Evolutionary conservation across 92 coral and sea anemone species (phyloP).

Genomic region (Parazoanthus swiftii): DNA sequence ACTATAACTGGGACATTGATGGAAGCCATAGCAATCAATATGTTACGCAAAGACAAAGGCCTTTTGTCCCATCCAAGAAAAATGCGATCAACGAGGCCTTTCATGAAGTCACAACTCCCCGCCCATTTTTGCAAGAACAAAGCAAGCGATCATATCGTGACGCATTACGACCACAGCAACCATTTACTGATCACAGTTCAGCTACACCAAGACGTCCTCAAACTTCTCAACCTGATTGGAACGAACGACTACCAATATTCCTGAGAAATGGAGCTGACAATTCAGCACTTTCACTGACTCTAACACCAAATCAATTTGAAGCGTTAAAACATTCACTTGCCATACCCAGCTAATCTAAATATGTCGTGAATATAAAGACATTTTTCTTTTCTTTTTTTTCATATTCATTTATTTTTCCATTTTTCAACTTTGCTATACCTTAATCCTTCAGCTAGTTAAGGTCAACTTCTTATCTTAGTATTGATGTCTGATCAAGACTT

Average conservation of each 20-base stretch:
- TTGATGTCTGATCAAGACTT: too few relatives aligned
- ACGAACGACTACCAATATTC: not conserved
- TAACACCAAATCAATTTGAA: not conserved
- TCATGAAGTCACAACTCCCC: not conserved
- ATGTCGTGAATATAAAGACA: not conserved
- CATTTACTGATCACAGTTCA: not conserved
- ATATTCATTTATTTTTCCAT: too few relatives aligned
- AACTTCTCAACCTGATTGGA: too few relatives aligned
- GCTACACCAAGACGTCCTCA: not conserved
- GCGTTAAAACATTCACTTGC: slow-evolving; percentile 13
- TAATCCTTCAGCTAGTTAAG: too few relatives aligned
- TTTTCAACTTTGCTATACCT: too few relatives aligned
- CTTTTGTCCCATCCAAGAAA: not conserved
- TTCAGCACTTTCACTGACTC: not conserved
- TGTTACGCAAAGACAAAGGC: not conserved
- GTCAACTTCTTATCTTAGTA: too few relatives aligned
- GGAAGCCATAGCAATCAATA: not conserved
- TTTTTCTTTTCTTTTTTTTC: not conserved
- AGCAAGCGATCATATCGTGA: not conserved
- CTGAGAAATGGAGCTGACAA: not conserved
- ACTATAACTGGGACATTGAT: too few relatives aligned
- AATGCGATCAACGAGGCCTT: too few relatives aligned
- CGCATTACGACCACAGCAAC: not conserved
- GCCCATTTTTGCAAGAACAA: not conserved
- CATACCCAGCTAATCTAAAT: not conserved